A percentile compares a stretch with the other conserved stretches of the same genome.
Evolutionary conservation across 2,113 vertebrate genomes (phyloP).

Genomic region (Platichthys flesus): DNA sequence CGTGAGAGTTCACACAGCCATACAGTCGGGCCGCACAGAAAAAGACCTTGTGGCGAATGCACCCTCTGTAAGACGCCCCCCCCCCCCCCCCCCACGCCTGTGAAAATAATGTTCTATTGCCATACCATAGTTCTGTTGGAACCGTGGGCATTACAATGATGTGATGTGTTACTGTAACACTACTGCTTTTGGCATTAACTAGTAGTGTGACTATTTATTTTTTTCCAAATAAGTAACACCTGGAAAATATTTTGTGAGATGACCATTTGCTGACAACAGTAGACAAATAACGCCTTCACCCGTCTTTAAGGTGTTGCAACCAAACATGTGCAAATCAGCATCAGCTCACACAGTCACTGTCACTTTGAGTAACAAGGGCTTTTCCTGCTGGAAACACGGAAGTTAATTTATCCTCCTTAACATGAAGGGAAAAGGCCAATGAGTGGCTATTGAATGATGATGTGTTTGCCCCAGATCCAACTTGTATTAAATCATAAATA

Average conservation of each 20-base stretch:
- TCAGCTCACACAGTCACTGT: not conserved
- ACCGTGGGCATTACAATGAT: too few species aligned
- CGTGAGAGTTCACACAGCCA: slow-evolving; percentile 94
- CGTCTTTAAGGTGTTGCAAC: not conserved
- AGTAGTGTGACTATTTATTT: too few species aligned
- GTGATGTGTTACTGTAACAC: too few species aligned
- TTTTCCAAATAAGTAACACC: too few species aligned
- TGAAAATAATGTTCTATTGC: too few species aligned
- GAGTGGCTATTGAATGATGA: too few species aligned
- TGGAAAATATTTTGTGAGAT: too few species aligned
- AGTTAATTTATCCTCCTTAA: not conserved
- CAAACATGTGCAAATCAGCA: not conserved
- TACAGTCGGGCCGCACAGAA: slow-evolving; percentile 91
- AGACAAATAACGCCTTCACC: not conserved
- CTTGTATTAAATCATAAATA: too few species aligned
- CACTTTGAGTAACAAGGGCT: not conserved
- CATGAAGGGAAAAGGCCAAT: not conserved
- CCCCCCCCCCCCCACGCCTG: not conserved
- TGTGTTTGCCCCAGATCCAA: too few species aligned
- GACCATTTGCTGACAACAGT: not conserved
- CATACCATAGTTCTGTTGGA: too few species aligned
- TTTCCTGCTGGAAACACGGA: not conserved
- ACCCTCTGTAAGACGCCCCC: slow-evolving; percentile 83
- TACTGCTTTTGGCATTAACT: too few species aligned
- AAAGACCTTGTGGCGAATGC: slow-evolving; percentile 89